These are phyloP conservation scores for Herpetotheres cachinnans DNA, from an alignment of 2,113 vertebrate species.

Conservation along the genomic window DNA sequence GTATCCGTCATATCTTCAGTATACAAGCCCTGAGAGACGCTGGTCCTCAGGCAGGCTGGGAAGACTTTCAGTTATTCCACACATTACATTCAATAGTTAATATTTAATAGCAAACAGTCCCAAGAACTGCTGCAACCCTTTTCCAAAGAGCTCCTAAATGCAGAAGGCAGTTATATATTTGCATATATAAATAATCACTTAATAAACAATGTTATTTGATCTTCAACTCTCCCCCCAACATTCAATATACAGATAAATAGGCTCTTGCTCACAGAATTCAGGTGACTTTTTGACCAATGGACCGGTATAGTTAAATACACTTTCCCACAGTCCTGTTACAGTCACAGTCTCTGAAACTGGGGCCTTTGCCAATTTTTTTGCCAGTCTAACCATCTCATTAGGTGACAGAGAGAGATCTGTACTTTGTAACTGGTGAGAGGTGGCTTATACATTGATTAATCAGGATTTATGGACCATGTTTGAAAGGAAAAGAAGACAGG, in stretches of 20 bases:
- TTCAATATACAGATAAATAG: neutral
- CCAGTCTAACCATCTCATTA: neutral
- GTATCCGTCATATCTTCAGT: neutral
- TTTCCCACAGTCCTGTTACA: neutral
- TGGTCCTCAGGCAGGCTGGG: neutral
- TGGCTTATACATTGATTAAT: neutral
- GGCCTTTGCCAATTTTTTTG: neutral
- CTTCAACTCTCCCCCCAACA: neutral
- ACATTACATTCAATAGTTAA: neutral
- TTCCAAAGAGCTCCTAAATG: neutral
- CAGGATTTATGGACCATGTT: neutral
- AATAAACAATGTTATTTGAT: slow-evolving; percentile 2
- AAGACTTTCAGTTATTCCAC: neutral
- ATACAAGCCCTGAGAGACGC: neutral
- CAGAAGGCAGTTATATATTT: slow-evolving; percentile 4
- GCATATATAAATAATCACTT: slow-evolving; percentile 22
- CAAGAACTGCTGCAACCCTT: neutral
- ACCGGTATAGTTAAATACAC: fast-evolving
- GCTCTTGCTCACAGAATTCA: neutral
- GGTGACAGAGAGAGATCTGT: neutral
- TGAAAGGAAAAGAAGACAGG: neutral
- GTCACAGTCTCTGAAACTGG: neutral
- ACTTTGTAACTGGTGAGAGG: neutral
- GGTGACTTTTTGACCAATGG: neutral
- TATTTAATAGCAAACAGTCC: slow-evolving; percentile 11